Percentiles rank a stretch among this genome's conserved stretches.
Conservation (phyloP, 2,888 invertebrate species). For the Tryphoninae sp. region DNA sequence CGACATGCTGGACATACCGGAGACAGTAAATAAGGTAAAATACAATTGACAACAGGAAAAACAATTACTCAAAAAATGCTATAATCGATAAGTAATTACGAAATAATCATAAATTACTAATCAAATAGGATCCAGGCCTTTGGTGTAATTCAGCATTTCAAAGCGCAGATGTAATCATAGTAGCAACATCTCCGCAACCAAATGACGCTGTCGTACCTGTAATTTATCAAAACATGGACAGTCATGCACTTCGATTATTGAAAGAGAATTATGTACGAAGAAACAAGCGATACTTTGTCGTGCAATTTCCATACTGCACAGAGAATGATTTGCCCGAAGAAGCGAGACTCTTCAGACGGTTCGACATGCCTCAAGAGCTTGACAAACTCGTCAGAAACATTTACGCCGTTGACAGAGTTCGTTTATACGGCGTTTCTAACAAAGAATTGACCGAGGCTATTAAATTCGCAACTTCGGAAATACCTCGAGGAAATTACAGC, state of each 20-base stretch:
- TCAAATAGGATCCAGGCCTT: slow-evolving; percentile 74
- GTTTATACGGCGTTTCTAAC: slow-evolving; percentile 69
- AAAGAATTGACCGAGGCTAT: slow-evolving; percentile 73
- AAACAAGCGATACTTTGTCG: slow-evolving; percentile 74
- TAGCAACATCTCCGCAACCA: slow-evolving; percentile 76
- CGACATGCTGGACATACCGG: slow-evolving; percentile 75
- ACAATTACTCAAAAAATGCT: too few species aligned
- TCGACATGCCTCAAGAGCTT: slow-evolving; percentile 75
- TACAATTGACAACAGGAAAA: background rate
- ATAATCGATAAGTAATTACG: too few species aligned
- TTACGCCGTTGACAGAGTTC: slow-evolving; percentile 69
- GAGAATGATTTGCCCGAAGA: slow-evolving; percentile 76
- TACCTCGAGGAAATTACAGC: slow-evolving; percentile 61
- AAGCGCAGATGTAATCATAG: slow-evolving; percentile 74
- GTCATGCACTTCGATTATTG: slow-evolving; percentile 72
- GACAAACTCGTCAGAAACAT: slow-evolving; percentile 75
- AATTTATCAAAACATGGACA: slow-evolving; percentile 75
- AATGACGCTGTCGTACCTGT: slow-evolving; percentile 66
- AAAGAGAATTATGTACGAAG: slow-evolving; percentile 73
- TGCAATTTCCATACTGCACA: slow-evolving; percentile 78
- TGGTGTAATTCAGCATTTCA: slow-evolving; percentile 78
- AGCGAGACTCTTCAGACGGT: slow-evolving; percentile 73
- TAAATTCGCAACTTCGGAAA: slow-evolving; percentile 69
- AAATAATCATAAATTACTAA: slow-evolving; percentile 1
- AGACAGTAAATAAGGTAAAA: slow-evolving; percentile 74